phyloP scores from a whole-genome alignment of 2,888 invertebrate species.

The Pterostichus niger region DNA sequence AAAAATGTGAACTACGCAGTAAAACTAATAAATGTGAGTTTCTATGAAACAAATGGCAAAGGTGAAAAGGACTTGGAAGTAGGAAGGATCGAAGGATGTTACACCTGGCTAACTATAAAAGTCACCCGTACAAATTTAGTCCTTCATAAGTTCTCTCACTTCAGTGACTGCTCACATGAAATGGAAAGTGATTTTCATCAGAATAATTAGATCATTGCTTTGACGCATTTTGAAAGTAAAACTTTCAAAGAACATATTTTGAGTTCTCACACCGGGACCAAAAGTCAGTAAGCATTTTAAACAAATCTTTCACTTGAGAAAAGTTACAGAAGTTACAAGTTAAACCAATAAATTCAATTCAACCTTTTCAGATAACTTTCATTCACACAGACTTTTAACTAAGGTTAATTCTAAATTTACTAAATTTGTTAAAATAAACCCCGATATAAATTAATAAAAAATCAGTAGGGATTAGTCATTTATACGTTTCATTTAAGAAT shows the following conservation, averaged over 20 bases:
- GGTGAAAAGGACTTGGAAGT: background rate
- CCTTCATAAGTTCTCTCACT: constrained; percentile 42
- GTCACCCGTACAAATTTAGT: constrained; percentile 5
- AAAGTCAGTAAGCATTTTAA: constrained; percentile 41
- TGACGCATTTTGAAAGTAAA: constrained; percentile 48
- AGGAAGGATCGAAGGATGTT: background rate
- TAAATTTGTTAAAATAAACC: too few species aligned
- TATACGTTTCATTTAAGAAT: too few species aligned
- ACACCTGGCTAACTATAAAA: constrained; percentile 9
- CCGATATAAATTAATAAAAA: too few species aligned
- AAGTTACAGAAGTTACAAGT: constrained; percentile 30
- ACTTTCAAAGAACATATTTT: constrained; percentile 29
- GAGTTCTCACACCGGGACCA: constrained; percentile 12
- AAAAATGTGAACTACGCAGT: background rate
- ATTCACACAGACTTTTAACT: too few species aligned
- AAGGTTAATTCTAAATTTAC: too few species aligned
- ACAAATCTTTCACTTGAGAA: background rate
- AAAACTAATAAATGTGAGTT: background rate
- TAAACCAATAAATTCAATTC: constrained; percentile 8
- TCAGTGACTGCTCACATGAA: constrained; percentile 39
- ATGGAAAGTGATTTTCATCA: constrained; percentile 52
- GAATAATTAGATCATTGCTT: constrained; percentile 40
- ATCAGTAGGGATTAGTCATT: too few species aligned
- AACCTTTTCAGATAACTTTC: background rate
- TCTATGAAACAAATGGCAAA: constrained; percentile 6